phyloP scores from a whole-genome alignment of 2,797 vertebrate genomes.

The Gallinago nigripennis region DNA sequence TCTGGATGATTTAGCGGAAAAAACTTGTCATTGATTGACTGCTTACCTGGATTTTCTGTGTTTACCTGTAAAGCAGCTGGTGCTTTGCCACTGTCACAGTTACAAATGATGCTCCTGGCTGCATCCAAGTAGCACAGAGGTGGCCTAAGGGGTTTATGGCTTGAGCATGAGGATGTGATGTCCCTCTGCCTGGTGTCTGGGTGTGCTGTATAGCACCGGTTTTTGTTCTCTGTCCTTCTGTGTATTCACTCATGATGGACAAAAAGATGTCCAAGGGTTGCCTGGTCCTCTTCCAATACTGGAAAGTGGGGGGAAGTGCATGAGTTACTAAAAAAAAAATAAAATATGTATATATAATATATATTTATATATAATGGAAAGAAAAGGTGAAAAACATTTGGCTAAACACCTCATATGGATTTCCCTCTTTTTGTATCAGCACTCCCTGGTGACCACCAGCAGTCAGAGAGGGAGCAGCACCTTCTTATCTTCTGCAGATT shows the following conservation, averaged over 20 bases:
- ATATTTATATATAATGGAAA: not conserved
- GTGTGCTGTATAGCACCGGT: rapidly evolving
- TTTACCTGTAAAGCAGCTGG: not conserved
- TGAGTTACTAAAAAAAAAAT: not conserved
- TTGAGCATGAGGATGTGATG: not conserved
- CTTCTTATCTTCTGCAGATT: not conserved
- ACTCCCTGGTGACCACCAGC: not conserved
- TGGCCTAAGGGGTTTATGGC: not conserved
- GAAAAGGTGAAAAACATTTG: not conserved
- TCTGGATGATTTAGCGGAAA: not conserved
- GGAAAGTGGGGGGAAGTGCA: not conserved
- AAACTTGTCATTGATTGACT: not conserved
- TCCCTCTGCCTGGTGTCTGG: not conserved
- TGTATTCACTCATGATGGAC: not conserved
- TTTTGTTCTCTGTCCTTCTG: not conserved
- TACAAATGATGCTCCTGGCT: not conserved
- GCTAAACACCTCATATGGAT: not conserved
- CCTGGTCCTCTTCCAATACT: not conserved
- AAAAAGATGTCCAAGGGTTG: not conserved
- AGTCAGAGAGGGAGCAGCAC: not conserved
- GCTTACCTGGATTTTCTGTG: not conserved
- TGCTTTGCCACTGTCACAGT: not conserved
- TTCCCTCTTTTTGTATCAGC: not conserved
- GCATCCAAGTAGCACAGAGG: not conserved
- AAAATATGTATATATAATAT: not conserved